Evolutionary conservation across 2,888 invertebrate species (phyloP).

Genomic region (Teleogryllus oceanicus): DNA sequence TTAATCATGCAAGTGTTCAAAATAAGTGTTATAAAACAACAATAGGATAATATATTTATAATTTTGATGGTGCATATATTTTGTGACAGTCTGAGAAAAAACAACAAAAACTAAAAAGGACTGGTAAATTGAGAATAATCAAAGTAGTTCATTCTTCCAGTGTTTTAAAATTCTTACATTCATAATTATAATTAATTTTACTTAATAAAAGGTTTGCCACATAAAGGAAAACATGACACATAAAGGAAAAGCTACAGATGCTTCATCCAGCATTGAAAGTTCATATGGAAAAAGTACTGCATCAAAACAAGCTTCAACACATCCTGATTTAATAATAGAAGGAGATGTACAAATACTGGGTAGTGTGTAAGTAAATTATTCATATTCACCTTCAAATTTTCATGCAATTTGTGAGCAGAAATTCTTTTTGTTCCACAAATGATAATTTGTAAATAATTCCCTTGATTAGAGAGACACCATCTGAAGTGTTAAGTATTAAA

Average conservation of each 20-base stretch:
- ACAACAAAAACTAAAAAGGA: no score
- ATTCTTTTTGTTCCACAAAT: not conserved
- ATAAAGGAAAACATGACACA: no score
- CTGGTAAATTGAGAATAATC: no score
- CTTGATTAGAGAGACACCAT: conserved; percentile 50
- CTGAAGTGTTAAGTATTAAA: conserved; percentile 56
- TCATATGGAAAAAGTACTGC: not conserved
- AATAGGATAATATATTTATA: no score
- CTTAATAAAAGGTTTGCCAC: no score
- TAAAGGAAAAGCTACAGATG: not conserved
- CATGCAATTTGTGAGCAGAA: not conserved
- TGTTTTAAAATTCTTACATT: no score
- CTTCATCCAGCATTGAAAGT: not conserved
- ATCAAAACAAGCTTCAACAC: not conserved
- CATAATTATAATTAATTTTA: no score
- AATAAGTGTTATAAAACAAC: no score
- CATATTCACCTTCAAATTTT: not conserved
- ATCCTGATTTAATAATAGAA: not conserved
- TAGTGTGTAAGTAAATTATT: not conserved
- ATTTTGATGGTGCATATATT: no score
- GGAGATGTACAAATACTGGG: not conserved
- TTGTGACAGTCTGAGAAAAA: no score
- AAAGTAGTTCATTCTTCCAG: no score
- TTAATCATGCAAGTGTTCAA: no score
- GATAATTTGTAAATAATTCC: conserved; percentile 1